Base-by-base conservation (phyloP, 1,140 invertebrate genomes). In the Drosophila bocqueti region DNA sequence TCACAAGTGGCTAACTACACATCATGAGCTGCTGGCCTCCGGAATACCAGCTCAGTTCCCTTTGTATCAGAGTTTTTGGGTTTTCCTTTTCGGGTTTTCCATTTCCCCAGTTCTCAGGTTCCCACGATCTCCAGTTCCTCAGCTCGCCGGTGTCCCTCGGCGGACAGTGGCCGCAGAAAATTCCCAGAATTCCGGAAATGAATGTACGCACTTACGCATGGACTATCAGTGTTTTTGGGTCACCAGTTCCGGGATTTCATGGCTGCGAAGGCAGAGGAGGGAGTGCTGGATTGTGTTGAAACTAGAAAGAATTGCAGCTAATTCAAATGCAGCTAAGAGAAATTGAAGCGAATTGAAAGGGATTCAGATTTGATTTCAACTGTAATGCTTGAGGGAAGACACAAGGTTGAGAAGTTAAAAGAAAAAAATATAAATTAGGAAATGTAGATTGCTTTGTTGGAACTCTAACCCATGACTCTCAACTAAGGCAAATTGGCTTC, bases 141-240 rank as follows among this genome's bases (percentile, higher is more conserved):
- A 34, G 31, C 31, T 34, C 31, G 15, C 46, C 60, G 31, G 31
- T 2, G 31, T 31, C 31, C 31, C 31, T 31, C 31, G 31, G 31
- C 31, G 31, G 31, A 9, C 31, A 31, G 31, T 31, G 31, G 31
- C 31, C 31, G 55, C 34, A 52, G 52, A 59, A 63, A 63, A 60
- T 66, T 71, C 73, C 52, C 26, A 50, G 82, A 45, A 81, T 69
- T 68, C 76, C 75, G 82, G 83, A 85, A 85, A 85, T 85, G 71
- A 86, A 86, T 86, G 83, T 82, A 63, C 79, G 76, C 83, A 82
- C 82, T 86, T 85, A 81, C 40, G 78, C 68, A 64, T 42, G 43
- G 71, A 82, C 83, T 79, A 73, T 69, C 60, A 74, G 16, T 50
- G 9, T n/a, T 52, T 69, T 58, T 29, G 68, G 62, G 40, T 54